Percentiles rank a stretch among this genome's conserved stretches.
phyloP scores from a whole-genome alignment of 2,797 vertebrate species.

The Etheostoma nigrum region DNA sequence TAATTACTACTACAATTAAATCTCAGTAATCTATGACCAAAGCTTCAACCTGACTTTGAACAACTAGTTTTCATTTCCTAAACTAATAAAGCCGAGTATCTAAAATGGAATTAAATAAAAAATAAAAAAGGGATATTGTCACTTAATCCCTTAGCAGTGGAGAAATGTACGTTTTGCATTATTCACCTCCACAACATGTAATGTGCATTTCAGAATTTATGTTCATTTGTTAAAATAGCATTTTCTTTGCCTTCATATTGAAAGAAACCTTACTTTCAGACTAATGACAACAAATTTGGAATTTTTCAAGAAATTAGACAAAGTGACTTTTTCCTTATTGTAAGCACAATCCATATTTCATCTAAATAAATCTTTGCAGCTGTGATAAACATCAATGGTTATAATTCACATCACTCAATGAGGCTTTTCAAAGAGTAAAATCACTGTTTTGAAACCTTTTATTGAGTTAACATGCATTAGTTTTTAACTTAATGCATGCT shows the following conservation, averaged over 20 bases:
- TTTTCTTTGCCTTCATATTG: not conserved
- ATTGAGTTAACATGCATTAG: not conserved
- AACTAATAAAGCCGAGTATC: not conserved
- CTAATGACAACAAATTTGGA: not conserved
- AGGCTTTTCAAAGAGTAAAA: constrained; percentile 2
- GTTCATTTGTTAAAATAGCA: not conserved
- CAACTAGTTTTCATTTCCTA: not conserved
- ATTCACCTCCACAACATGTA: not conserved
- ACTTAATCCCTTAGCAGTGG: not conserved
- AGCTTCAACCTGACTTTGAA: not conserved
- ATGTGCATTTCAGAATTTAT: not conserved
- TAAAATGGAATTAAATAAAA: not conserved
- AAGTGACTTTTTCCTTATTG: not conserved
- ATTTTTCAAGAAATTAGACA: not conserved
- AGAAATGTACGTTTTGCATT: not conserved
- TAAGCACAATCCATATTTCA: not conserved
- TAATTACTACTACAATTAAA: not conserved
- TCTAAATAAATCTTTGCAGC: not conserved
- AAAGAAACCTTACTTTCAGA: not conserved
- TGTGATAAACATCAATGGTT: not conserved
- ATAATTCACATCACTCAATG: not conserved
- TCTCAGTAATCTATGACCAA: not conserved
- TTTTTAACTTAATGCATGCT: not conserved
- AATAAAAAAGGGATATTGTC: not conserved
- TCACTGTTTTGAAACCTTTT: not conserved